phyloP scores from a whole-genome alignment of 2,113 vertebrate species.

The Scortum barcoo region DNA sequence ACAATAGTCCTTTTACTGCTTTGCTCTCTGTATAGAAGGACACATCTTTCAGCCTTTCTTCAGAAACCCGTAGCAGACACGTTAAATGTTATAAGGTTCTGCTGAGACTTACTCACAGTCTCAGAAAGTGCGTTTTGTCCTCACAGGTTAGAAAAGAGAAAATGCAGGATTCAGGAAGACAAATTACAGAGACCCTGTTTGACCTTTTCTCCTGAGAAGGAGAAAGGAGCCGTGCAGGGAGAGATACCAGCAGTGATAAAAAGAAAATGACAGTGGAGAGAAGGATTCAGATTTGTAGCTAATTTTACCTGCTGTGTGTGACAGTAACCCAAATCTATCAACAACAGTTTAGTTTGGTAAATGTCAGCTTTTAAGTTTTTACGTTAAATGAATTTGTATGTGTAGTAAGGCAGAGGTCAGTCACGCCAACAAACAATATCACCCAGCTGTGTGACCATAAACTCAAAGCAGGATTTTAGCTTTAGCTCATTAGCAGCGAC shows the following conservation, averaged over 20 bases:
- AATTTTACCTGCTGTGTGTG: background rate
- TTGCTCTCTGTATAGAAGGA: background rate
- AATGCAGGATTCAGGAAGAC: background rate
- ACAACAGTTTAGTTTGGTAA: background rate
- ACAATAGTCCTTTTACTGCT: background rate
- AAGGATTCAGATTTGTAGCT: too few species aligned
- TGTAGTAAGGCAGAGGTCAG: background rate
- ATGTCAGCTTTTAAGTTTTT: background rate
- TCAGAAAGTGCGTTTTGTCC: too few species aligned
- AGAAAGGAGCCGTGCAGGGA: background rate
- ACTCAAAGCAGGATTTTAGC: background rate
- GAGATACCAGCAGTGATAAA: slow-evolving; percentile 5
- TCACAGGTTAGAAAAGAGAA: background rate
- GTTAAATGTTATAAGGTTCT: background rate
- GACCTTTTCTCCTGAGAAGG: slow-evolving; percentile 1
- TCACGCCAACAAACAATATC: background rate
- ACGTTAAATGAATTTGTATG: background rate
- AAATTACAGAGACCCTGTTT: slow-evolving; percentile 1
- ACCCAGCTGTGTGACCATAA: background rate
- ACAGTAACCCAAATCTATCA: background rate
- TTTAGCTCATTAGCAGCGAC: background rate
- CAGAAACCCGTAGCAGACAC: too few species aligned
- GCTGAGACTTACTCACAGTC: background rate
- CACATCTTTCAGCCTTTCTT: background rate
- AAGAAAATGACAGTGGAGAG: too few species aligned